These are phyloP conservation scores for Pristionchus mayeri DNA, from an alignment of 2,888 invertebrate species.

Conservation along the genomic window DNA sequence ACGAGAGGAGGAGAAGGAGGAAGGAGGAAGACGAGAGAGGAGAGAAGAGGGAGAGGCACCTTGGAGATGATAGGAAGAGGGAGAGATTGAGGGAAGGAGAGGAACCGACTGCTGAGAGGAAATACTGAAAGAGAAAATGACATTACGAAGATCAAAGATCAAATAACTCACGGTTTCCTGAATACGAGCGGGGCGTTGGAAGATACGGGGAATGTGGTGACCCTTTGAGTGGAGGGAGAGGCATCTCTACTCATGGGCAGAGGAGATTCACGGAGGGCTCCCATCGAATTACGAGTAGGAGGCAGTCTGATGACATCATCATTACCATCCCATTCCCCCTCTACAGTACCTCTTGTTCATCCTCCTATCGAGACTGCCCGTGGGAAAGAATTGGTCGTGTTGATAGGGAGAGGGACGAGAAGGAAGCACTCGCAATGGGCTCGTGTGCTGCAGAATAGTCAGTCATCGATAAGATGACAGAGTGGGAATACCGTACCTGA, in stretches of 20 bases:
- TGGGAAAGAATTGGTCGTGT: constrained; percentile 12
- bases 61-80: constrained; percentile 32
- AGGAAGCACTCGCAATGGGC: neutral
- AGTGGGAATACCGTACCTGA: constrained; percentile 14
- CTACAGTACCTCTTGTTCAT: constrained; percentile 37
- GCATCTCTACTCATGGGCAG: neutral
- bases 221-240: constrained; percentile 55
- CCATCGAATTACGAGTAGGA: constrained; percentile 21
- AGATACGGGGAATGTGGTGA: constrained; percentile 66
- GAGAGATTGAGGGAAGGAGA: constrained; percentile 38
- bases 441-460: neutral
- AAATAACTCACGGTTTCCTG: constrained; percentile 9
- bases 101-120: constrained; percentile 16
- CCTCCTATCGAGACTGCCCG: constrained; percentile 47
- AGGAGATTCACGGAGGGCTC: neutral
- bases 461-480: neutral
- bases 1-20: constrained; percentile 53
- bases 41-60: constrained; percentile 12
- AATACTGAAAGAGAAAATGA: neutral
- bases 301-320: neutral
- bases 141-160: neutral
- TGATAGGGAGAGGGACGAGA: constrained; percentile 33
- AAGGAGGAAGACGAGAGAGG: constrained; percentile 43
- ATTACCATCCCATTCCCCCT: neutral
- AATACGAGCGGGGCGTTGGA: constrained; percentile 46